These are phyloP conservation scores for Pipa parva DNA, from an alignment of 2,113 vertebrate species.

Conservation along the genomic window DNA sequence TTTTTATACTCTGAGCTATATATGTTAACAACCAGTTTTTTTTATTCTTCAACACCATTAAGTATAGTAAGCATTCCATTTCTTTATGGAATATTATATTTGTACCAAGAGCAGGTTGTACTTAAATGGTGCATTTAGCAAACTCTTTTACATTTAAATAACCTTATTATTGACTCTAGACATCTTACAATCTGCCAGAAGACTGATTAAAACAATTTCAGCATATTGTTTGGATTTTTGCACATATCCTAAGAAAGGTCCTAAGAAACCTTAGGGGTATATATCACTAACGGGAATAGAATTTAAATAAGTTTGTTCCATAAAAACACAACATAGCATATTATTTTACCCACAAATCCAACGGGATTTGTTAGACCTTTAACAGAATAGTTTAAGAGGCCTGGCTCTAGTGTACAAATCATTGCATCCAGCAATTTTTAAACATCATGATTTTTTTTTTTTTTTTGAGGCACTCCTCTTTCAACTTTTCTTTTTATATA, in stretches of 20 bases:
- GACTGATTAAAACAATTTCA: background rate
- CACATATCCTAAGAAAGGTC: background rate
- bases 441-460: too few species aligned
- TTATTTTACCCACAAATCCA: too few species aligned
- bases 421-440: too few species aligned
- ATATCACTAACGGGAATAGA: background rate
- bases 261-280: background rate
- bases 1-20: constrained; percentile 8
- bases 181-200: background rate
- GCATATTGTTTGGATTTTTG: background rate
- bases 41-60: background rate
- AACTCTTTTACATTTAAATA: background rate
- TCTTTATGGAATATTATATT: background rate
- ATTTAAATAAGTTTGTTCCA: background rate
- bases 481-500: too few species aligned
- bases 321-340: background rate
- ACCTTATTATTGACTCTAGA: background rate
- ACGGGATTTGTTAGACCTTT: too few species aligned
- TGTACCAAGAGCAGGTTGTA: background rate
- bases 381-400: too few species aligned
- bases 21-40: constrained; percentile 8
- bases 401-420: too few species aligned
- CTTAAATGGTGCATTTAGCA: background rate
- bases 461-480: too few species aligned
- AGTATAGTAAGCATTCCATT: background rate